Conservation (phyloP, 35 echinoderm and acorn worm species). For the Apostichopus japonicus region DNA sequence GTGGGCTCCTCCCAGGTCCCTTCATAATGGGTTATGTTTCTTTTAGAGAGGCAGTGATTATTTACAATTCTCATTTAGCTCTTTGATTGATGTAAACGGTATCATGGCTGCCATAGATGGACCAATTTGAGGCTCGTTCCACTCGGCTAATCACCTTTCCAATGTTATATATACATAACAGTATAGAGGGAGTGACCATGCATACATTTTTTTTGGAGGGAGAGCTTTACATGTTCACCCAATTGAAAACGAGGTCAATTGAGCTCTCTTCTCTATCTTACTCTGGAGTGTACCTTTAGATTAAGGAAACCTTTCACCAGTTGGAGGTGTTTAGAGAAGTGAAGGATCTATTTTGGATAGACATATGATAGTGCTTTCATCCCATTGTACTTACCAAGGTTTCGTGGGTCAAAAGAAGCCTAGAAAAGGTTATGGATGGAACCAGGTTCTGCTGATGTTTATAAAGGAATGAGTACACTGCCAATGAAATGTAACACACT, state of each 20-base stretch:
- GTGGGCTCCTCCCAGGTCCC: neutral
- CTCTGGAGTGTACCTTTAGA: neutral
- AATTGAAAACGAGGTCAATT: constrained; percentile 9
- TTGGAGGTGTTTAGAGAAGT: constrained; percentile 21
- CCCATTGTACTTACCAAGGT: constrained; percentile 17
- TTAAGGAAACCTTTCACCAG: constrained; percentile 30
- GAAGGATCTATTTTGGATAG: constrained; percentile 42
- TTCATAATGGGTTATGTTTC: neutral
- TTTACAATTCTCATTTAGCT: constrained; percentile 16
- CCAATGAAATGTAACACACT: neutral
- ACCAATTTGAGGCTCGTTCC: neutral
- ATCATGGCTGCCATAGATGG: constrained; percentile 3
- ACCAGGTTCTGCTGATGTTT: neutral
- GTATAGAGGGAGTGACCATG: constrained; percentile 10
- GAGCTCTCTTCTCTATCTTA: neutral
- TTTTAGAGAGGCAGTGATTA: neutral
- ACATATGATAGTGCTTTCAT: constrained; percentile 34
- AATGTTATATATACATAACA: neutral
- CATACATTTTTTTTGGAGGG: neutral
- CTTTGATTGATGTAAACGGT: neutral
- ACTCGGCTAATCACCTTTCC: neutral
- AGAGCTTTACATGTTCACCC: neutral
- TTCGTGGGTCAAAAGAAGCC: constrained; percentile 26
- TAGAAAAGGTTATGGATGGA: neutral
- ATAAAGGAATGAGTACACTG: neutral